Percentiles rank a stretch among this genome's conserved stretches.
Conservation (phyloP, 2,888 invertebrate genomes). For the Yponomeuta plumbellus region DNA sequence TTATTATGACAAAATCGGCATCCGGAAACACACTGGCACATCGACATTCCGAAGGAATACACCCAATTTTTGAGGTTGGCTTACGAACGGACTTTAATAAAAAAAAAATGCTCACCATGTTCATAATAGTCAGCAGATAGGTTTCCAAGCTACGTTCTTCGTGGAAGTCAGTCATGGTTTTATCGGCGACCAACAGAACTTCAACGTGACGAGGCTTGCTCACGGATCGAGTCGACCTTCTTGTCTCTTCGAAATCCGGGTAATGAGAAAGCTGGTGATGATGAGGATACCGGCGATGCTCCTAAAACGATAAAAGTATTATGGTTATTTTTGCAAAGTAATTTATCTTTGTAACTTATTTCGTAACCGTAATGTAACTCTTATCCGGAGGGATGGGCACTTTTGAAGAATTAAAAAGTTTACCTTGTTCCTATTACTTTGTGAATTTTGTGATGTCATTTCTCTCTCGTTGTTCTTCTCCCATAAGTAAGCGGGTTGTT, state of each 20-base stretch:
- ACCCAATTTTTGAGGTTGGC: not conserved
- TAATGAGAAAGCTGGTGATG: slow-evolving; percentile 36
- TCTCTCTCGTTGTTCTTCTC: slow-evolving; percentile 30
- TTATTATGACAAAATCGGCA: not conserved
- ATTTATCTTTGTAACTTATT: no score
- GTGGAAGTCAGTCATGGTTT: slow-evolving; percentile 91
- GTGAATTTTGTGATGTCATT: not conserved
- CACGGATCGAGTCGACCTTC: slow-evolving; percentile 77
- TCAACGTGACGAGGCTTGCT: slow-evolving; percentile 89
- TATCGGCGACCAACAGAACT: slow-evolving; percentile 91
- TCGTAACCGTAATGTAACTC: no score
- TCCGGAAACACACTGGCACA: not conserved
- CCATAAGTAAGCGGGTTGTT: slow-evolving; percentile 65
- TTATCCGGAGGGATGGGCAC: no score
- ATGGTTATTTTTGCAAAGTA: no score
- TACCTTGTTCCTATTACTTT: not conserved
- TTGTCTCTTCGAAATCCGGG: slow-evolving; percentile 32
- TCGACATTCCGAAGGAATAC: not conserved
- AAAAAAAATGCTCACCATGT: slow-evolving; percentile 79
- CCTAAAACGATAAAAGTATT: not conserved
- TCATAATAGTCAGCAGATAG: slow-evolving; percentile 94
- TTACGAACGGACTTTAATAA: not conserved
- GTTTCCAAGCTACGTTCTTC: slow-evolving; percentile 88
- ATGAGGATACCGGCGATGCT: slow-evolving; percentile 39
- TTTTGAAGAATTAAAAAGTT: not conserved